These are phyloP conservation scores for Sarcophaga subvicina DNA, from an alignment of 2,888 invertebrate genomes.

Conservation along the genomic window DNA sequence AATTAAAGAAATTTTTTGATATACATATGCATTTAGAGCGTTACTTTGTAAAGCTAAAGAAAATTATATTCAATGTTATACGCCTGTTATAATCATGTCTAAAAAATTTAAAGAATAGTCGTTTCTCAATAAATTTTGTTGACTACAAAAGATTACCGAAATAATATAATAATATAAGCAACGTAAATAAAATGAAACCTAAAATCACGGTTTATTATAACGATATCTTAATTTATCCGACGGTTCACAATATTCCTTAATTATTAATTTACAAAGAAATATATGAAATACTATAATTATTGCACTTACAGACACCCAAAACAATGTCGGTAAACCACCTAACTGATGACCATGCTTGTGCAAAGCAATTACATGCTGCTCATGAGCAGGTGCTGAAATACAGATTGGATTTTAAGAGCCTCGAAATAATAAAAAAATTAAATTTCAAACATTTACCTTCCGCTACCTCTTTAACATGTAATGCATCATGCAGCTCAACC, in stretches of 20 bases:
- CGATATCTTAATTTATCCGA: constrained; percentile 87
- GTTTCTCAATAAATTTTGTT: constrained; percentile 32
- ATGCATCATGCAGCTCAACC: constrained; percentile 93
- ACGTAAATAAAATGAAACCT: constrained; percentile 71
- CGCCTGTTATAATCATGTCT: constrained; percentile 20
- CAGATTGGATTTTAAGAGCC: not conserved
- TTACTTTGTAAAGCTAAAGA: constrained; percentile 59
- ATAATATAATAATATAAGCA: constrained; percentile 23
- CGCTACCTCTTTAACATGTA: constrained; percentile 92
- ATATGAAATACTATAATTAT: constrained; percentile 95
- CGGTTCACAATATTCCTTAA: constrained; percentile 92
- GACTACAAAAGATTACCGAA: constrained; percentile 3
- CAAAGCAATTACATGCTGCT: constrained; percentile 93
- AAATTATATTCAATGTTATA: constrained; percentile 41
- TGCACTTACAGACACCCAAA: constrained; percentile 95
- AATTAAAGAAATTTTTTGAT: constrained; percentile 32
- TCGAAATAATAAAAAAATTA: not conserved
- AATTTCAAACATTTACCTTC: constrained; percentile 82
- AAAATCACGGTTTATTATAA: constrained; percentile 87
- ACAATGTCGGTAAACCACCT: constrained; percentile 94
- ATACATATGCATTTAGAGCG: constrained; percentile 28
- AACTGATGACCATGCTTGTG: constrained; percentile 95
- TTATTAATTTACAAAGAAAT: constrained; percentile 95
- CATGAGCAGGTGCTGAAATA: constrained; percentile 90
- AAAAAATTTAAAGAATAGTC: constrained; percentile 35